These are phyloP conservation scores for Ctenosaura bakeri DNA, from an alignment of 2,797 vertebrate genomes.

Conservation along the genomic window DNA sequence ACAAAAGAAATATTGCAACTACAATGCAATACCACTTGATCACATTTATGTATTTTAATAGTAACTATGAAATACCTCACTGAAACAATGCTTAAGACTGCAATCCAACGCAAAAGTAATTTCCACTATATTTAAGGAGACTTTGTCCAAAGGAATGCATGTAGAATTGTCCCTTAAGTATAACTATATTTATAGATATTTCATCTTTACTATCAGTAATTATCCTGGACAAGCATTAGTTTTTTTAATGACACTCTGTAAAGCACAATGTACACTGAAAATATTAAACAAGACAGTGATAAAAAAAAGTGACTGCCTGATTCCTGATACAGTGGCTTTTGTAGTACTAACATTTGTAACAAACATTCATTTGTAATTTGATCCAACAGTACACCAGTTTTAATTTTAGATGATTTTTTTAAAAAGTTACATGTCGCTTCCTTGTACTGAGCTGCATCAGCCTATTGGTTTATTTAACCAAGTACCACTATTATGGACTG, in stretches of 20 bases:
- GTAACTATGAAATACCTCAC: not conserved
- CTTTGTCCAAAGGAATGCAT: not conserved
- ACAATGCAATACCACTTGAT: not conserved
- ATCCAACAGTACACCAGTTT: not conserved
- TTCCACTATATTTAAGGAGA: not conserved
- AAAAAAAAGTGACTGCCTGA: not conserved
- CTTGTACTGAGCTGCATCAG: not conserved
- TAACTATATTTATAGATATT: conserved; percentile 6
- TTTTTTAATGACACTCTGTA: not conserved
- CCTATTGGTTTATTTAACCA: not conserved
- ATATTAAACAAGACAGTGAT: not conserved
- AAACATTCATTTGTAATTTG: not conserved
- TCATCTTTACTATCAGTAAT: not conserved
- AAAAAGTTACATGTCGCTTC: not conserved
- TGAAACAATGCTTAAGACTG: not conserved
- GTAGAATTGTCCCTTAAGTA: not conserved
- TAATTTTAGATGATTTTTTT: not conserved
- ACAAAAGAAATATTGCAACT: conserved; percentile 19
- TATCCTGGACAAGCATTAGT: not conserved
- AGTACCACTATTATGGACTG: not conserved
- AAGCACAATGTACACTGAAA: not conserved
- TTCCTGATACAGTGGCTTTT: not conserved
- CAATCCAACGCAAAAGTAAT: not conserved
- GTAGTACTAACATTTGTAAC: not conserved
- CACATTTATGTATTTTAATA: not conserved